These are phyloP conservation scores for Pseudomyrmex gracilis DNA, from an alignment of 1,140 invertebrate species.

Conservation along the genomic window DNA sequence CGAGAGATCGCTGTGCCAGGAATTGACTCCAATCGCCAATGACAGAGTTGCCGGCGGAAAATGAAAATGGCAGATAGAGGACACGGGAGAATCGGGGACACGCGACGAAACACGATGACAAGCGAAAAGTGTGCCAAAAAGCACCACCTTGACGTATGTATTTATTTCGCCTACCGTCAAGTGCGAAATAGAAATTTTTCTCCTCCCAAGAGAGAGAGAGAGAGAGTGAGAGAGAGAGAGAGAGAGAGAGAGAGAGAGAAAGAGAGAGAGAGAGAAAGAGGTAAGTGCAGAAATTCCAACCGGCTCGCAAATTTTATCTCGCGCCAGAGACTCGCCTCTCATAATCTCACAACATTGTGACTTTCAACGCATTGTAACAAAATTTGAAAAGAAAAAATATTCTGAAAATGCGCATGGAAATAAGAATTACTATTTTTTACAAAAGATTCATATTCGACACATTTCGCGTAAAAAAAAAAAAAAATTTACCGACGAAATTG, in stretches of 20 bases:
- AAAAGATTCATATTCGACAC: not conserved
- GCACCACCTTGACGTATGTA: conserved; percentile 11
- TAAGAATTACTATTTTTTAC: not conserved
- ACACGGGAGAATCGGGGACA: not conserved
- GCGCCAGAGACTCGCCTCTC: not conserved
- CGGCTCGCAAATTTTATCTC: conserved; percentile 14
- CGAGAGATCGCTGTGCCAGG: conserved; percentile 67
- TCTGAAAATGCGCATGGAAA: not conserved
- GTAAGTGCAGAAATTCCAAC: conserved; percentile 8
- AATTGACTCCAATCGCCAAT: conserved; percentile 62
- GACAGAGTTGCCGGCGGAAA: conserved; percentile 50
- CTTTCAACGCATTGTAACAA: not conserved
- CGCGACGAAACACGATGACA: conserved; percentile 31
- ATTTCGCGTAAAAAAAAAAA: conserved; percentile 1
- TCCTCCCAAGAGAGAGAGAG: no score
- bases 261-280: no score
- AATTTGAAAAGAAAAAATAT: not conserved
- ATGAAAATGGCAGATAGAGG: conserved; percentile 16
- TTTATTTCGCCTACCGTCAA: conserved; percentile 22
- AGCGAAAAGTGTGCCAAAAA: conserved; percentile 38
- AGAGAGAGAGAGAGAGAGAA: no score
- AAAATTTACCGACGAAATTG: not conserved
- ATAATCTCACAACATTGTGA: not conserved
- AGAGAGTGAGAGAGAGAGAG: no score
- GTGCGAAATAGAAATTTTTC: conserved; percentile 47